These are phyloP conservation scores for Heterotilapia buettikoferi DNA, from an alignment of 2,113 vertebrate genomes.

Conservation along the genomic window DNA sequence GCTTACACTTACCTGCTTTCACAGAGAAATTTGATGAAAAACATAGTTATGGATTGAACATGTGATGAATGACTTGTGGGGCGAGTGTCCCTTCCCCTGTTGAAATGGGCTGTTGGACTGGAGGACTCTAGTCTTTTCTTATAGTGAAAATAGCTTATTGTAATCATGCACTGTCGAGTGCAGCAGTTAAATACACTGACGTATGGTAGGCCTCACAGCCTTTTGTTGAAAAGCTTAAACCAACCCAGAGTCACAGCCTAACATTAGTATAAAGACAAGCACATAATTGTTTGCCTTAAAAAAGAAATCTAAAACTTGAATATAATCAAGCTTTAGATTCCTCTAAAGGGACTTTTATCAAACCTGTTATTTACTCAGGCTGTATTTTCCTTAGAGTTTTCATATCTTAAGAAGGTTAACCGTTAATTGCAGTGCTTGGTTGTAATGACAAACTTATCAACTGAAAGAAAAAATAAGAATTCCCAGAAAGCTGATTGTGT, in stretches of 20 bases:
- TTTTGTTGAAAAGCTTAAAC: neutral
- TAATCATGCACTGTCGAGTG: neutral
- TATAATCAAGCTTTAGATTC: neutral
- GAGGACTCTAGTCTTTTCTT: neutral
- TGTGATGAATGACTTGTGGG: neutral
- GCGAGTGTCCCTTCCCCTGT: neutral
- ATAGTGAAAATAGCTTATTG: neutral
- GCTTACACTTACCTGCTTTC: neutral
- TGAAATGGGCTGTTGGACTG: neutral
- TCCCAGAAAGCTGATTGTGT: neutral
- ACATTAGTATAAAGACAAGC: neutral
- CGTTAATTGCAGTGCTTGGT: neutral
- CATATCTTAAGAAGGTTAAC: neutral
- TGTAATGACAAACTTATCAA: neutral
- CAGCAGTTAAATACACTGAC: neutral
- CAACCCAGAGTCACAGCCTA: accelerated
- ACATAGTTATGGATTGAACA: neutral
- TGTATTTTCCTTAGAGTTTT: neutral
- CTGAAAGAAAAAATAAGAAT: neutral
- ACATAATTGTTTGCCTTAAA: neutral
- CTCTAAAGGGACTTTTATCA: neutral
- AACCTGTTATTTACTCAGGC: neutral
- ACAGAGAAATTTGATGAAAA: neutral
- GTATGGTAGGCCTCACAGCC: neutral
- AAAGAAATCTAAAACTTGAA: neutral